Percentiles rank a stretch among this genome's conserved stretches.
Evolutionary conservation across 2,888 invertebrate genomes (phyloP).

Genomic region (Leucozona laternaria): DNA sequence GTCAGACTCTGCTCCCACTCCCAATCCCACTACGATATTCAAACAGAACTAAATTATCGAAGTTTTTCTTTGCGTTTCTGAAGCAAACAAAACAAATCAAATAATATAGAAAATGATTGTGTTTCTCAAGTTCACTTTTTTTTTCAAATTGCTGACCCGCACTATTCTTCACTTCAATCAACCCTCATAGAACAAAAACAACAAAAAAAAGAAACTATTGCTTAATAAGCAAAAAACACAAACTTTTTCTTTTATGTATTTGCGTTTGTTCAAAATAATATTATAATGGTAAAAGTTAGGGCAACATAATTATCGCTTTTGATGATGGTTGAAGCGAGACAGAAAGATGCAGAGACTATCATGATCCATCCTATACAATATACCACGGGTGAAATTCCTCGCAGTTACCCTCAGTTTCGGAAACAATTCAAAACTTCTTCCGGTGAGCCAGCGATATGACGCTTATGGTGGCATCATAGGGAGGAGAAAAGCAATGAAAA

Average conservation of each 20-base stretch:
- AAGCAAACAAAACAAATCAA: background rate
- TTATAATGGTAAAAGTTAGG: conserved; percentile 13
- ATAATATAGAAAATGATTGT: background rate
- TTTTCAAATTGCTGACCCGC: background rate
- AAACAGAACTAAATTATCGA: background rate
- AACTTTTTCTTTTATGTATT: background rate
- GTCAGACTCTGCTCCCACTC: too few species aligned
- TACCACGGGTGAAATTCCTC: conserved; percentile 4
- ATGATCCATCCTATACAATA: background rate
- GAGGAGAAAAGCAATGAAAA: background rate
- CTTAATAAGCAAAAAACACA: background rate
- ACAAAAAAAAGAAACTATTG: background rate
- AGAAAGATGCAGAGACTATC: background rate
- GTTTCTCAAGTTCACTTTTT: background rate
- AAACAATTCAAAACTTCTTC: conserved; percentile 28
- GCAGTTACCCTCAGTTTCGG: conserved; percentile 6
- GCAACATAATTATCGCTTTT: conserved; percentile 1
- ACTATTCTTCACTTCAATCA: background rate
- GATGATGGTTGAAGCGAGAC: background rate
- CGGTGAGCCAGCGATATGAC: background rate
- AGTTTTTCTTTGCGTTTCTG: background rate
- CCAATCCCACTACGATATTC: too few species aligned
- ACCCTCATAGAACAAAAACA: background rate
- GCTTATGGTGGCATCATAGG: background rate
- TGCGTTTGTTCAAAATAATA: background rate